Conservation (phyloP, 2,888 invertebrate species). For the Melanostoma scalare region DNA sequence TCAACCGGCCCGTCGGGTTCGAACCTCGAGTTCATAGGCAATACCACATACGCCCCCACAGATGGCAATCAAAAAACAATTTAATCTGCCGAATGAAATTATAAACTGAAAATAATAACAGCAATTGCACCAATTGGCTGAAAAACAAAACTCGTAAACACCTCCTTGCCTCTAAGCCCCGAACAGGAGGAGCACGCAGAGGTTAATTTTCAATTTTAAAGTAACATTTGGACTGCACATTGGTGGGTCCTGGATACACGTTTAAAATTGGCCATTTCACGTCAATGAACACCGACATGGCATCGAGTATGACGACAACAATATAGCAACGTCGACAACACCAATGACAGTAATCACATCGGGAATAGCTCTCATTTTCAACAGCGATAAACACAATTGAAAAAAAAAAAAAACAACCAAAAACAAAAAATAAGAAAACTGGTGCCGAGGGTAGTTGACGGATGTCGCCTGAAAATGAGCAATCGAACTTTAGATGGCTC, state of each 20-base stretch:
- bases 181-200: slow-evolving; percentile 9
- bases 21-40: no score
- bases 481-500: slow-evolving; percentile 66
- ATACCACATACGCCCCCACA: background rate
- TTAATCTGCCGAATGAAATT: slow-evolving; percentile 42
- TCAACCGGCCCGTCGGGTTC: no score
- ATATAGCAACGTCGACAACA: slow-evolving; percentile 62
- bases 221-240: slow-evolving; percentile 59
- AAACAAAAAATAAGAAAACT: slow-evolving; percentile 26
- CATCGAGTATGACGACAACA: slow-evolving; percentile 26
- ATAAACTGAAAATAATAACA: slow-evolving; percentile 32
- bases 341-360: slow-evolving; percentile 72
- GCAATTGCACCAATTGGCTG: slow-evolving; percentile 42
- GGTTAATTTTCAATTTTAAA: slow-evolving; percentile 68
- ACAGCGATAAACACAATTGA: slow-evolving; percentile 68
- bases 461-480: slow-evolving; percentile 70
- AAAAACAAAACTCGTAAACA: slow-evolving; percentile 59
- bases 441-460: slow-evolving; percentile 57
- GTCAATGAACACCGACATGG: slow-evolving; percentile 57
- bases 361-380: slow-evolving; percentile 68
- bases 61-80: slow-evolving; percentile 55
- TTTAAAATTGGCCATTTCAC: slow-evolving; percentile 70
- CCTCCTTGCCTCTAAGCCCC: slow-evolving; percentile 5
- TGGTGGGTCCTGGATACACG: slow-evolving; percentile 32
- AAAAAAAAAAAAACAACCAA: background rate